phyloP scores from a whole-genome alignment of 2,113 vertebrate species.

The Gambusia affinis region DNA sequence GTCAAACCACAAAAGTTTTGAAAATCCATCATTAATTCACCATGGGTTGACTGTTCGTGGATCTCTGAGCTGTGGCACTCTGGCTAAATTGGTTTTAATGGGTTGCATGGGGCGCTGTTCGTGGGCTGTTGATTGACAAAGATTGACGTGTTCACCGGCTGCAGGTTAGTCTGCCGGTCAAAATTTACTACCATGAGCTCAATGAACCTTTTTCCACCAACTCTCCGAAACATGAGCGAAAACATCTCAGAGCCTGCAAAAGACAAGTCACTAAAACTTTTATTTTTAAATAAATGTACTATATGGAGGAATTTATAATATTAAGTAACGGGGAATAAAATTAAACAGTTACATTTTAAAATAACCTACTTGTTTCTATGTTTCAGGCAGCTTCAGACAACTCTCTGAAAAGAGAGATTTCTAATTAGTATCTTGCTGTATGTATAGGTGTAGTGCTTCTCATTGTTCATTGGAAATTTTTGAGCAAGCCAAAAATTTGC shows the following conservation, averaged over 20 bases:
- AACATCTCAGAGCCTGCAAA: not conserved
- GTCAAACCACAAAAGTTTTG: slow-evolving; percentile 55
- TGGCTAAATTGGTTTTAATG: slow-evolving; percentile 65
- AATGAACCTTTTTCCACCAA: not conserved
- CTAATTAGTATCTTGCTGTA: too few relatives aligned
- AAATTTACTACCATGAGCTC: not conserved
- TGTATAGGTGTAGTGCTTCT: too few relatives aligned
- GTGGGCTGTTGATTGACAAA: slow-evolving; percentile 64
- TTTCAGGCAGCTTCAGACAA: too few relatives aligned
- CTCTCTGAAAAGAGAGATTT: too few relatives aligned
- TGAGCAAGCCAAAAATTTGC: too few relatives aligned
- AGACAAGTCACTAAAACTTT: not conserved
- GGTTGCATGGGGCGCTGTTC: slow-evolving; percentile 64
- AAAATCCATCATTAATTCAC: slow-evolving; percentile 68
- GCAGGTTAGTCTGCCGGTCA: not conserved
- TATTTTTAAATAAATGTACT: not conserved
- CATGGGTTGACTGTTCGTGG: slow-evolving; percentile 44
- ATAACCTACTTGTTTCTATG: too few relatives aligned
- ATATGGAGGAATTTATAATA: too few relatives aligned
- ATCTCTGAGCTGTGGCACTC: slow-evolving; percentile 44
- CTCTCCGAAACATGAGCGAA: not conserved
- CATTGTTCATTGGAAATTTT: too few relatives aligned
- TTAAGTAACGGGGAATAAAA: not conserved
- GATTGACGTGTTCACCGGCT: slow-evolving; percentile 7
- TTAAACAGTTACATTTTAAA: too few relatives aligned